Conservation (phyloP, 2,113 vertebrate genomes). For the Hippocampus mohnikei region DNA sequence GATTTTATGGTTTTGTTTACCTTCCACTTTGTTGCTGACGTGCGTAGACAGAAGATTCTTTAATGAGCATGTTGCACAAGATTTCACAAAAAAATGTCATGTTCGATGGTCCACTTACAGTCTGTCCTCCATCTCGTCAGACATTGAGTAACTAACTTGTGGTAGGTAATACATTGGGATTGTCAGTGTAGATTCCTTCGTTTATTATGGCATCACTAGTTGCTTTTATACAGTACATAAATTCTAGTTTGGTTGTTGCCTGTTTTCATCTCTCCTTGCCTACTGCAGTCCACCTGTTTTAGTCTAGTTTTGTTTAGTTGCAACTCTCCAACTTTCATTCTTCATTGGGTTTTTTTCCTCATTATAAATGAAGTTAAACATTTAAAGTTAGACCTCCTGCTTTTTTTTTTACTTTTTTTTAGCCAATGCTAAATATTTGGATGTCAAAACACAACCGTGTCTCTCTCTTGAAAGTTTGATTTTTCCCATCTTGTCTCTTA, state of each 20-base stretch:
- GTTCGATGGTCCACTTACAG: not conserved
- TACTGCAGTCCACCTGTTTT: conserved; percentile 57
- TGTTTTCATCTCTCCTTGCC: conserved; percentile 1
- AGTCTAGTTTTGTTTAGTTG: conserved; percentile 63
- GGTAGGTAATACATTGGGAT: conserved; percentile 17
- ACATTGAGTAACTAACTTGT: conserved; percentile 23
- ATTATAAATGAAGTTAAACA: conserved; percentile 60
- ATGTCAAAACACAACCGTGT: not conserved
- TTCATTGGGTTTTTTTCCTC: conserved; percentile 71
- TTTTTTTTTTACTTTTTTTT: not conserved
- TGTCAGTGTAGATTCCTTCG: conserved; percentile 9
- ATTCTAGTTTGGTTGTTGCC: not conserved
- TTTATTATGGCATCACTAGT: conserved; percentile 11
- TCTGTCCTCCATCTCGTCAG: not conserved
- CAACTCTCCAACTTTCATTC: conserved; percentile 36
- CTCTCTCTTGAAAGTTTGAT: not conserved
- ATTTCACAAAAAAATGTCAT: conserved; percentile 5
- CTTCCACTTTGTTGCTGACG: conserved; percentile 6
- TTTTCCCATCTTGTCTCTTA: not conserved
- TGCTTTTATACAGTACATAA: conserved; percentile 4
- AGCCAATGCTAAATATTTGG: not conserved
- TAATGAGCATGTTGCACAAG: conserved; percentile 23
- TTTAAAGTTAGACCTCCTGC: conserved; percentile 18
- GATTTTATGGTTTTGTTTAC: conserved; percentile 1
- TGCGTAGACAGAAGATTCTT: conserved; percentile 9